These are phyloP conservation scores for Helicolenus hilgendorfi DNA, from an alignment of 2,797 vertebrate genomes.

Conservation along the genomic window DNA sequence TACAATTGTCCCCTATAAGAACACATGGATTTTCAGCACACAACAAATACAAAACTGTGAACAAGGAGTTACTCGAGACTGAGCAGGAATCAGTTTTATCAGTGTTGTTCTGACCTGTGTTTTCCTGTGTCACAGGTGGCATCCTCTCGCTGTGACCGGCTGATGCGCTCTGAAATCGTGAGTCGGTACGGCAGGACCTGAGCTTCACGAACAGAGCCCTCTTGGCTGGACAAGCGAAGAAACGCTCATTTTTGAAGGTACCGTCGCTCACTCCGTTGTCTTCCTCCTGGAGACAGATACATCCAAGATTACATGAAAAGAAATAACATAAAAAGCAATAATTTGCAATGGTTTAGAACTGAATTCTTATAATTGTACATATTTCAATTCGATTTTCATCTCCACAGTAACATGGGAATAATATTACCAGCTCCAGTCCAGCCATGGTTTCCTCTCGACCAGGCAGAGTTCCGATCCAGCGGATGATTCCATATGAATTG, in stretches of 20 bases:
- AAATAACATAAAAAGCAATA: background rate
- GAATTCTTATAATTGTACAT: background rate
- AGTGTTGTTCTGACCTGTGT: conserved; percentile 55
- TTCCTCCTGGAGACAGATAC: conserved; percentile 86
- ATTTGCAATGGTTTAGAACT: background rate
- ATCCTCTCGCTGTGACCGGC: background rate
- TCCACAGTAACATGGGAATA: background rate
- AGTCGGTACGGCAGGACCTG: conserved; percentile 88
- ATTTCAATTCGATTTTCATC: background rate
- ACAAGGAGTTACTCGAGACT: background rate
- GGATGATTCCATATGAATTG: conserved; percentile 89
- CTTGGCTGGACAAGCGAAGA: conserved; percentile 85
- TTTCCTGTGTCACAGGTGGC: background rate
- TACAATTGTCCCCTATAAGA: background rate
- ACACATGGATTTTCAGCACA: background rate
- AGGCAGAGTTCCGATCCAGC: conserved; percentile 91
- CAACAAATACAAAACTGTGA: background rate
- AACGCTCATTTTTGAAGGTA: conserved; percentile 74
- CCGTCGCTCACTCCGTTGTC: conserved; percentile 88
- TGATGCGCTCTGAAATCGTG: conserved; percentile 83
- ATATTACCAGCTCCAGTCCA: conserved; percentile 93
- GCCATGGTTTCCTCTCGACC: conserved; percentile 76
- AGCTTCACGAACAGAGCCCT: conserved; percentile 92
- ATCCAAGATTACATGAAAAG: background rate
- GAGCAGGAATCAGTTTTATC: background rate